These are phyloP conservation scores for Xerus rutilus DNA, from an alignment of 2,797 vertebrate genomes.

Conservation along the genomic window DNA sequence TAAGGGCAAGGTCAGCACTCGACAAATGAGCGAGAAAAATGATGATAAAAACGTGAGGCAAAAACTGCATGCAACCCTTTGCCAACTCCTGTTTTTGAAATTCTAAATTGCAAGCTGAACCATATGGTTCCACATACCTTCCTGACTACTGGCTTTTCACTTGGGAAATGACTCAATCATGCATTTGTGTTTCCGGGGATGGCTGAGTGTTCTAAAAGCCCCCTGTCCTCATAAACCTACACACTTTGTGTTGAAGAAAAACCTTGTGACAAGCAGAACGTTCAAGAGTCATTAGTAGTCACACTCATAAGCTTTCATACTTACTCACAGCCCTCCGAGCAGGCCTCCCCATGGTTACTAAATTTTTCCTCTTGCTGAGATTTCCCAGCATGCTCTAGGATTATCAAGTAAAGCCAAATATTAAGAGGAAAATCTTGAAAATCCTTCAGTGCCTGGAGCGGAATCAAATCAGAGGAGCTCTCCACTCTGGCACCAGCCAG, in stretches of 20 bases:
- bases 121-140: slow-evolving; percentile 50
- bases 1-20: slow-evolving; percentile 32
- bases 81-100: slow-evolving; percentile 71
- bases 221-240: slow-evolving; percentile 28
- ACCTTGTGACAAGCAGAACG: slow-evolving; percentile 51
- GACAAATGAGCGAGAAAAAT: slow-evolving; percentile 63
- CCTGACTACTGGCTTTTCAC: slow-evolving; percentile 57
- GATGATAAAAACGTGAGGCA: slow-evolving; percentile 33
- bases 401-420: slow-evolving; percentile 82
- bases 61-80: background rate
- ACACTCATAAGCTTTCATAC: slow-evolving; percentile 62
- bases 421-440: slow-evolving; percentile 82
- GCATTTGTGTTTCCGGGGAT: slow-evolving; percentile 54
- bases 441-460: slow-evolving; percentile 79
- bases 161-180: slow-evolving; percentile 56
- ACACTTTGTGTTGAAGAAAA: slow-evolving; percentile 46
- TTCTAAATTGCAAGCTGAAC: slow-evolving; percentile 53
- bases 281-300: slow-evolving; percentile 75
- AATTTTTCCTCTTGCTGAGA: slow-evolving; percentile 81
- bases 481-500: slow-evolving; percentile 71
- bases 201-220: slow-evolving; percentile 50
- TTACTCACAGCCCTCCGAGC: slow-evolving; percentile 60
- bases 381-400: slow-evolving; percentile 82
- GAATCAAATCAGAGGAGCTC: slow-evolving; percentile 80
- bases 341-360: slow-evolving; percentile 73